These are phyloP conservation scores for Hycleus phaleratus DNA, from an alignment of 1,140 invertebrate genomes.

Conservation along the genomic window DNA sequence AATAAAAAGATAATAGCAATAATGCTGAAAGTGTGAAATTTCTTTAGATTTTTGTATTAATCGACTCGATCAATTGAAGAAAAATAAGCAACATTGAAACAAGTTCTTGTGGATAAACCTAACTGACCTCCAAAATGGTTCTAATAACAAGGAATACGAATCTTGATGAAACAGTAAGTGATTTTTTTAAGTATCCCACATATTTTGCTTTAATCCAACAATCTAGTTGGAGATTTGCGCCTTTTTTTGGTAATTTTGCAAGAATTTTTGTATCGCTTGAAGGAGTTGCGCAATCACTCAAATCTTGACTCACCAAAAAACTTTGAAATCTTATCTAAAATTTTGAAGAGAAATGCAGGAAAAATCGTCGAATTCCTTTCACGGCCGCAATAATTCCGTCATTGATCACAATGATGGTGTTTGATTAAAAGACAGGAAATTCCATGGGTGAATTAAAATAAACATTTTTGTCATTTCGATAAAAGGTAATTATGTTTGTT, in stretches of 20 bases:
- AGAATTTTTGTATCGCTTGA: not conserved
- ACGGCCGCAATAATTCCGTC: too few relatives aligned
- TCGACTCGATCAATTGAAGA: not conserved
- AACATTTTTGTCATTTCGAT: not conserved
- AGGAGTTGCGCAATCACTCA: not conserved
- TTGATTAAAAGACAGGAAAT: too few relatives aligned
- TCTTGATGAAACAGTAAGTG: conserved; percentile 25
- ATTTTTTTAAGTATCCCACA: not conserved
- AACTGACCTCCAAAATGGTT: conserved; percentile 18
- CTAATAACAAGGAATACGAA: conserved; percentile 20
- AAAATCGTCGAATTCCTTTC: too few relatives aligned
- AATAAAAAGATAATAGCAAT: not conserved
- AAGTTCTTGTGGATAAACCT: not conserved
- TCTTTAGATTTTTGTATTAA: not conserved
- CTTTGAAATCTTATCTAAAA: too few relatives aligned
- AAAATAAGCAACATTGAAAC: too few relatives aligned
- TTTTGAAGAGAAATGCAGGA: too few relatives aligned
- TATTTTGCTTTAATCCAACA: not conserved
- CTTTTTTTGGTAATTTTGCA: too few relatives aligned
- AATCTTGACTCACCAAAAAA: not conserved
- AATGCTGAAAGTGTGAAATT: not conserved
- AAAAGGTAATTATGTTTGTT: not conserved
- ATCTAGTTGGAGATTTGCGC: not conserved
- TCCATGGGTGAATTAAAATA: too few relatives aligned
- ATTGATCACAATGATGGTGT: too few relatives aligned